Evolutionary conservation across 2,888 invertebrate genomes (phyloP), one percentile per base, ranked within the genome.

Genomic region (Pristionchus mayeri): DNA sequence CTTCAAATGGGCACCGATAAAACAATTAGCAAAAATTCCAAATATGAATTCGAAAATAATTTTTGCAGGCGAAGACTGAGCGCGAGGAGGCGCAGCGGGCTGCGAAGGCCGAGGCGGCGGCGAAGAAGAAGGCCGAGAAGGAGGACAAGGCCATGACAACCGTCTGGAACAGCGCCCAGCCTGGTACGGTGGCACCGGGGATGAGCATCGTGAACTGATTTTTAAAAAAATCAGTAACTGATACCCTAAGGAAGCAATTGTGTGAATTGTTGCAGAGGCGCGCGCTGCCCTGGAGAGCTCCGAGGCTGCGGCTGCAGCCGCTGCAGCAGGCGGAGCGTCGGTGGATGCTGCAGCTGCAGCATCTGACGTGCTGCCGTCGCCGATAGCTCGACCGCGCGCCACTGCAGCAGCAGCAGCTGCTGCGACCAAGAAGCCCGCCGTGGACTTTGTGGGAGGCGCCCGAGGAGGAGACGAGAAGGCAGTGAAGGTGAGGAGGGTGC

Each of bases 361-460:
- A 76, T 18, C 34, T 16, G 79, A 85, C 18, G 86, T 86, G 40
- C 87, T 89, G 27, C 89, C 89, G 40, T 88, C 90, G 30, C 90
- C 90, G 37, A 90, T 90, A 27, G 90, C 90, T 4, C 82, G 90
- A 30, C 90, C 90, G 40, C 89, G 87, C n/a, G 57, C 27, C 6
- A 37, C 40, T 50, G 52, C 40, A 21, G 71, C 40, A 75, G 75
- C 44, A 0, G 75, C 90, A 89, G 48, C 89, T 85, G 34, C 40
- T 18, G 57, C 44, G n/a, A 48, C 67, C 11, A 44, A 48, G 85
- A 85, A 52, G 80, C 52, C 48, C 67, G 71, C 24, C 27, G 84
- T 34, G 48, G 79, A n/a, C n/a, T n/a, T n/a, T n/a, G n/a, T n/a
- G n/a, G n/a, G n/a, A 54, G 13, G 40, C 40, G 71, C 71, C 71